A percentile compares a stretch with the other conserved stretches of the same genome.
Conservation (phyloP, 2,113 vertebrate species). For the Alethe castanea region DNA sequence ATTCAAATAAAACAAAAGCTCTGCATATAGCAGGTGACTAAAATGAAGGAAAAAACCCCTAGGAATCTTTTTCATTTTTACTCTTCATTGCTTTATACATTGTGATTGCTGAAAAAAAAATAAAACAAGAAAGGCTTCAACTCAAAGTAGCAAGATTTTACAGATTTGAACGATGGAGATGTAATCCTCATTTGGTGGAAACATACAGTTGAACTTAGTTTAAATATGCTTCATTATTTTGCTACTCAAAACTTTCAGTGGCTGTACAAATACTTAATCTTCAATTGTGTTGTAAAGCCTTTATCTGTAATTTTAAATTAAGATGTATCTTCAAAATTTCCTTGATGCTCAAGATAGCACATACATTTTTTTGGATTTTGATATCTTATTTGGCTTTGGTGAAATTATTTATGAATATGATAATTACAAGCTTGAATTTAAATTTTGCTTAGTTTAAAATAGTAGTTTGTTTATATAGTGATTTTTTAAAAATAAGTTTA, state of each 20-base stretch:
- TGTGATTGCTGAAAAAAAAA: neutral
- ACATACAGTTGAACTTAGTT: neutral
- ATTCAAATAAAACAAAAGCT: neutral
- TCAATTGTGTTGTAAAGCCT: accelerated
- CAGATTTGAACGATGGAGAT: neutral
- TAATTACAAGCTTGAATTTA: neutral
- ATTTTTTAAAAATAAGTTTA: neutral
- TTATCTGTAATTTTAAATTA: neutral
- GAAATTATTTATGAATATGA: neutral
- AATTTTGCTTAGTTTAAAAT: neutral
- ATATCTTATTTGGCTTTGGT: neutral
- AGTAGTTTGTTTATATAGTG: neutral
- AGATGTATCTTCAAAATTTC: neutral
- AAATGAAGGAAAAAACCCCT: neutral
- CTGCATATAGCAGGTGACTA: neutral
- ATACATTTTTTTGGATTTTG: neutral
- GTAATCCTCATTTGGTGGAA: neutral
- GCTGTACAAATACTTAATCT: neutral
- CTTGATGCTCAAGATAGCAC: neutral
- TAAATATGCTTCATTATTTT: neutral
- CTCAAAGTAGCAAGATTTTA: neutral
- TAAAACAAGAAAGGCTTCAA: neutral
- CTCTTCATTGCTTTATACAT: neutral
- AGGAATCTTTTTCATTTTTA: neutral
- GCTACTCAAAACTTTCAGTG: neutral